A percentile compares a stretch with the other conserved stretches of the same genome.
These are phyloP conservation scores for Sebastes steindachneri DNA, from an alignment of 2,797 vertebrate species.

Conservation along the genomic window DNA sequence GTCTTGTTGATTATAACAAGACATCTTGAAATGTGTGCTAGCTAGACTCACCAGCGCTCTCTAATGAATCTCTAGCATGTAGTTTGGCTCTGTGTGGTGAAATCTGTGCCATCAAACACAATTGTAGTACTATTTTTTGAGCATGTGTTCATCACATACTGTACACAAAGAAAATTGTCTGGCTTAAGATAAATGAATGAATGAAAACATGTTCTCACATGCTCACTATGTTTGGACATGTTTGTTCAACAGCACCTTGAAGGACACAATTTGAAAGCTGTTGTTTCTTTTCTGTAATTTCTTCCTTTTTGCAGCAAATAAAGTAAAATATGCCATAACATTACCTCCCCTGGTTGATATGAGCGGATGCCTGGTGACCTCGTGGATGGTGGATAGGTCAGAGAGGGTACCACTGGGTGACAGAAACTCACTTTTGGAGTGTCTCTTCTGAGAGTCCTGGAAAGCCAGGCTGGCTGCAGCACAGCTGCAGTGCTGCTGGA, in stretches of 20 bases:
- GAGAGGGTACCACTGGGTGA: constrained; percentile 84
- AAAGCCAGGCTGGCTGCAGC: constrained; percentile 83
- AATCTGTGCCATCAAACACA: too few relatives aligned
- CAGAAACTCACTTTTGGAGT: constrained; percentile 77
- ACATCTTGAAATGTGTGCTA: too few relatives aligned
- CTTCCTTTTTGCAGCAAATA: background rate
- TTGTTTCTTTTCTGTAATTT: background rate
- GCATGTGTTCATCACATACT: too few relatives aligned
- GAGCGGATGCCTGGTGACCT: constrained; percentile 76
- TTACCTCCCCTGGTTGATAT: constrained; percentile 74
- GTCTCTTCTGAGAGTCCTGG: constrained; percentile 77
- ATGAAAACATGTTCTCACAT: too few relatives aligned
- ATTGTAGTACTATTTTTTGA: too few relatives aligned
- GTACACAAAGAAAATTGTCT: background rate
- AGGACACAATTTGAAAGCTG: background rate
- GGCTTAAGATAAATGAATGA: background rate
- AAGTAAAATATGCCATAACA: background rate
- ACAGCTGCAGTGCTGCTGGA: constrained; percentile 88
- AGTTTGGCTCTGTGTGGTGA: too few relatives aligned
- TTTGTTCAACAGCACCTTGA: background rate
- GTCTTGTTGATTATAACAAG: too few relatives aligned
- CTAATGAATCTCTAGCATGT: too few relatives aligned
- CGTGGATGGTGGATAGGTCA: constrained; percentile 89
- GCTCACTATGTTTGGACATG: background rate
- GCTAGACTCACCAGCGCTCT: too few relatives aligned